Percentiles rank a stretch among this genome's conserved stretches.
Conservation (phyloP, 2,888 invertebrate genomes). For the Cabera pusaria region DNA sequence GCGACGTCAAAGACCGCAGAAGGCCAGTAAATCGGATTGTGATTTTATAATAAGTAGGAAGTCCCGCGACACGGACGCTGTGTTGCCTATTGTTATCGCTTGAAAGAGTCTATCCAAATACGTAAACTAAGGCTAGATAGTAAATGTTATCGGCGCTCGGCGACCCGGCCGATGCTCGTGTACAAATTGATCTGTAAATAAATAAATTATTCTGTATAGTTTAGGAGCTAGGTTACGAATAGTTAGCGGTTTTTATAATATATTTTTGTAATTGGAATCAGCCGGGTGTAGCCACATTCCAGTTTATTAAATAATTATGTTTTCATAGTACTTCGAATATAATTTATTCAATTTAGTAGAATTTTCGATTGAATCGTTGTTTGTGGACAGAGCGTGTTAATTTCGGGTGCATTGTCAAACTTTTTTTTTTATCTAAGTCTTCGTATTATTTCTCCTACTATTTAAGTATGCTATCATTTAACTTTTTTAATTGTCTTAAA, state of each 20-base stretch:
- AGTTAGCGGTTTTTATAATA: slow-evolving; percentile 56
- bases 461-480: slow-evolving; percentile 42
- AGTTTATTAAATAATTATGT: slow-evolving; percentile 41
- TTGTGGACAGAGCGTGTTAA: slow-evolving; percentile 55
- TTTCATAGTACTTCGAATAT: slow-evolving; percentile 64
- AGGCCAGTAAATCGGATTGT: slow-evolving; percentile 80
- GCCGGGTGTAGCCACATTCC: slow-evolving; percentile 66
- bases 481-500: slow-evolving; percentile 35
- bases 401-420: slow-evolving; percentile 67
- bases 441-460: slow-evolving; percentile 36
- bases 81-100: slow-evolving; percentile 75
- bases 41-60: slow-evolving; percentile 72
- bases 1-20: slow-evolving; percentile 53
- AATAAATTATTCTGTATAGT: slow-evolving; percentile 62
- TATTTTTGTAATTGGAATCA: slow-evolving; percentile 49
- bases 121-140: slow-evolving; percentile 73
- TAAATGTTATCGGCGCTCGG: slow-evolving; percentile 62
- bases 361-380: slow-evolving; percentile 68
- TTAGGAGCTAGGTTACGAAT: slow-evolving; percentile 54
- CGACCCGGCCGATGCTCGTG: slow-evolving; percentile 68
- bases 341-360: slow-evolving; percentile 76
- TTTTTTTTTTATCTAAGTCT: slow-evolving; percentile 40
- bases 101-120: slow-evolving; percentile 83
- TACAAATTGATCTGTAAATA: slow-evolving; percentile 76
- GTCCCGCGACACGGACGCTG: slow-evolving; percentile 47